phyloP scores from a whole-genome alignment of 2,888 invertebrate genomes.

The Stenotaenia linearis region DNA sequence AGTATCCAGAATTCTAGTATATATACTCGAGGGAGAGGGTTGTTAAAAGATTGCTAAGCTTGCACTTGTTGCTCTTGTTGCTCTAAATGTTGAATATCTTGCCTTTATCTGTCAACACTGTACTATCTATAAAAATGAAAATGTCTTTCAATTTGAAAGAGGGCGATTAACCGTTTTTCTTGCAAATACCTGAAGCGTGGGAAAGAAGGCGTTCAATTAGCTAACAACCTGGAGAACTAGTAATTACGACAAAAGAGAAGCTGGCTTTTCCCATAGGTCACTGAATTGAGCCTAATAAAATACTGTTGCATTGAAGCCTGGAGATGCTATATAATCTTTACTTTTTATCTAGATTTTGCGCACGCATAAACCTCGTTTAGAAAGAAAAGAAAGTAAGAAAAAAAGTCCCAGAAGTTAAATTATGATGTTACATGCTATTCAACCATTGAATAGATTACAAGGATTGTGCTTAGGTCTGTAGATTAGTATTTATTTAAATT shows the following conservation, averaged over 20 bases:
- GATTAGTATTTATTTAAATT: too few species aligned
- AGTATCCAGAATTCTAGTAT: background rate
- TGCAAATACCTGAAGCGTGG: background rate
- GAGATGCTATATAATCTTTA: too few species aligned
- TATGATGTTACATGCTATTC: too few species aligned
- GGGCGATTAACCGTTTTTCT: background rate
- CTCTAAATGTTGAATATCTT: background rate
- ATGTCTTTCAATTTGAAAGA: background rate
- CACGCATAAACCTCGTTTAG: too few species aligned
- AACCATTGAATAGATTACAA: too few species aligned
- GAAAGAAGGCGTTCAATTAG: background rate
- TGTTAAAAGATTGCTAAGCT: background rate
- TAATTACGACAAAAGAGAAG: background rate
- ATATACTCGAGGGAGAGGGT: background rate
- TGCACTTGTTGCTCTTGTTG: background rate
- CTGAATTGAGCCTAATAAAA: background rate
- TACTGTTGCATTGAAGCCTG: background rate
- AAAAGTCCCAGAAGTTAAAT: too few species aligned
- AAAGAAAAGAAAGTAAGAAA: too few species aligned
- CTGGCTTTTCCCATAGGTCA: background rate
- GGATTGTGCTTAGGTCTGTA: too few species aligned
- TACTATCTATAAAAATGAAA: background rate
- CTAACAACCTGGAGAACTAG: background rate
- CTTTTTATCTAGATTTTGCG: too few species aligned
- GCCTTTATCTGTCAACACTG: background rate